Conservation (phyloP, 2,797 vertebrate genomes). For the Basileuterus tristriatus region DNA sequence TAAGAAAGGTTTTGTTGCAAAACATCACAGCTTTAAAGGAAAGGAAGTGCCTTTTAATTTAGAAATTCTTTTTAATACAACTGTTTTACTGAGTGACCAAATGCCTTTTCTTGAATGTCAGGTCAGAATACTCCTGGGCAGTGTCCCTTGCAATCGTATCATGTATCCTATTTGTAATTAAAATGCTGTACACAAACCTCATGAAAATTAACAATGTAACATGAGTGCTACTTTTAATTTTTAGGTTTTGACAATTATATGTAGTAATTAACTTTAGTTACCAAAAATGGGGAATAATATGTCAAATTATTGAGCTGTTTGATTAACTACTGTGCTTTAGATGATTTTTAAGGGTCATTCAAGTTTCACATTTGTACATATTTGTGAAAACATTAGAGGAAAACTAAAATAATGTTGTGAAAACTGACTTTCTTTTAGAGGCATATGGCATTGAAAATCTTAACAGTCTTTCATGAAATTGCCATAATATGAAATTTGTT, state of each 20-base stretch:
- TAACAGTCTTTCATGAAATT: not conserved
- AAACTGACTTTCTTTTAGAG: not conserved
- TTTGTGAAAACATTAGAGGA: not conserved
- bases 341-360: not conserved
- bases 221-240: not conserved
- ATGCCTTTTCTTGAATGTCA: not conserved
- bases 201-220: not conserved
- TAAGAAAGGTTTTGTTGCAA: not conserved
- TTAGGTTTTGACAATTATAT: not conserved
- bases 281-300: not conserved
- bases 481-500: not conserved
- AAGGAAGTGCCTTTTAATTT: not conserved
- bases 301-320: not conserved
- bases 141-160: not conserved
- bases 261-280: not conserved
- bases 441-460: not conserved
- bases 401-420: not conserved
- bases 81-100: not conserved
- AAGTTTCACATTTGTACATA: not conserved
- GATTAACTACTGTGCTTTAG: not conserved
- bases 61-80: not conserved
- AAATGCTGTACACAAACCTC: not conserved
- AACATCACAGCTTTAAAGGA: not conserved
- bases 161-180: not conserved
- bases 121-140: not conserved